Conservation (phyloP, 2,888 invertebrate species). For the Yponomeuta cagnagella region DNA sequence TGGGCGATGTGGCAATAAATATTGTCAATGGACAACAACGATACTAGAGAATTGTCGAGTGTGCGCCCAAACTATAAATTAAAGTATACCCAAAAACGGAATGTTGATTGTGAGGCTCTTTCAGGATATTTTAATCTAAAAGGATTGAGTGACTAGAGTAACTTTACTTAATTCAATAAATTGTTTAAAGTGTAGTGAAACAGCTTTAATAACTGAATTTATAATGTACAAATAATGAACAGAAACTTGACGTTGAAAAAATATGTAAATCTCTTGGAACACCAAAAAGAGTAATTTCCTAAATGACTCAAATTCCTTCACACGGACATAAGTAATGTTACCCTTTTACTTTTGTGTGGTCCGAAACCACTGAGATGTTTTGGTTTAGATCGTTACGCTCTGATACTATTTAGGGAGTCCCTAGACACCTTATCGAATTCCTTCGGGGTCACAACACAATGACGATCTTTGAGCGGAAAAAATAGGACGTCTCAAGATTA, state of each 20-base stretch:
- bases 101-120: background rate
- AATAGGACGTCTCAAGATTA: constrained; percentile 14
- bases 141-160: background rate
- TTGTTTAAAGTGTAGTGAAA: background rate
- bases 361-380: constrained; percentile 28
- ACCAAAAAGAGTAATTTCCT: background rate
- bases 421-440: constrained; percentile 33
- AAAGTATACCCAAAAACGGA: background rate
- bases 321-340: constrained; percentile 7
- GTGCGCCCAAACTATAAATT: background rate
- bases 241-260: background rate
- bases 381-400: constrained; percentile 39
- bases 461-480: constrained; percentile 13
- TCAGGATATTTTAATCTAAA: background rate
- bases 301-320: constrained; percentile 13
- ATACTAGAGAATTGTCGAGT: constrained; percentile 16
- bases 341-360: constrained; percentile 38
- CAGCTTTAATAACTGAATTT: background rate
- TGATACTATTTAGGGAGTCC: constrained; percentile 31
- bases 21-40: constrained; percentile 24
- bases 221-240: no score
- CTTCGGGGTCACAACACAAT: constrained; percentile 30
- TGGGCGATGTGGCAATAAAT: constrained; percentile 39
- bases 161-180: background rate
- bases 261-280: background rate